Percentiles rank a stretch among this genome's conserved stretches.
phyloP scores from a whole-genome alignment of 2,113 vertebrate species.

The Felis chaus region DNA sequence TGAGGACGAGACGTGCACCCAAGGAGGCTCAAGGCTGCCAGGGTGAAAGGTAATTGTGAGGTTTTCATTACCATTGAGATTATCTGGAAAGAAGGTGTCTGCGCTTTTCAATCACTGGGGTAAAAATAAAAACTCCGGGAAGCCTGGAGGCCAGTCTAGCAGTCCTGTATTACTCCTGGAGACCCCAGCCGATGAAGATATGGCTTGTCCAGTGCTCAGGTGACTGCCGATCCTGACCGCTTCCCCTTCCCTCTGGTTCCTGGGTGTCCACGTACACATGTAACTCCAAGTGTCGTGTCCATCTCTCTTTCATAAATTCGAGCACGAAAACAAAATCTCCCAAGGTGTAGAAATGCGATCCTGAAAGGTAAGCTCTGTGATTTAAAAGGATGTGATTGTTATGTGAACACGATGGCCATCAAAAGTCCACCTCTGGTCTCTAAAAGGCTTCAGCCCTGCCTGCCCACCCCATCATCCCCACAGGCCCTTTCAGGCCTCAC shows the following conservation, averaged over 20 bases:
- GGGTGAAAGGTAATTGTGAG: not conserved
- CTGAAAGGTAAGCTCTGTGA: not conserved
- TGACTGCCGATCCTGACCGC: not conserved
- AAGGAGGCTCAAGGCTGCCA: not conserved
- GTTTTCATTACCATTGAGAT: not conserved
- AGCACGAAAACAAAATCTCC: constrained; percentile 16
- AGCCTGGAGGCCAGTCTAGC: not conserved
- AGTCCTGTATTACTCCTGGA: not conserved
- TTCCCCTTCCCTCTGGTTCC: not conserved
- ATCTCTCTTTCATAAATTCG: constrained; percentile 32
- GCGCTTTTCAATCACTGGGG: not conserved
- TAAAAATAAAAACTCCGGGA: not conserved
- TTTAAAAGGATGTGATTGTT: not conserved
- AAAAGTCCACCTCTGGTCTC: not conserved
- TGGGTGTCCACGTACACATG: rapidly evolving
- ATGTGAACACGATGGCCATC: not conserved
- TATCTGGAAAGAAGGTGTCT: not conserved
- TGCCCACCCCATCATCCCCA: not conserved
- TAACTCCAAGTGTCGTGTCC: not conserved
- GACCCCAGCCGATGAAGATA: not conserved
- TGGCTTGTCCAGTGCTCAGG: not conserved
- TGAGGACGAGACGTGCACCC: not conserved
- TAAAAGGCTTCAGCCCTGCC: not conserved
- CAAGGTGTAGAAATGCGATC: not conserved
- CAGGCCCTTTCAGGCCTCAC: not conserved